Evolutionary conservation across 1,140 invertebrate species (phyloP), one percentile per base, ranked within the genome.

Genomic region (Dufourea novaeangliae): DNA sequence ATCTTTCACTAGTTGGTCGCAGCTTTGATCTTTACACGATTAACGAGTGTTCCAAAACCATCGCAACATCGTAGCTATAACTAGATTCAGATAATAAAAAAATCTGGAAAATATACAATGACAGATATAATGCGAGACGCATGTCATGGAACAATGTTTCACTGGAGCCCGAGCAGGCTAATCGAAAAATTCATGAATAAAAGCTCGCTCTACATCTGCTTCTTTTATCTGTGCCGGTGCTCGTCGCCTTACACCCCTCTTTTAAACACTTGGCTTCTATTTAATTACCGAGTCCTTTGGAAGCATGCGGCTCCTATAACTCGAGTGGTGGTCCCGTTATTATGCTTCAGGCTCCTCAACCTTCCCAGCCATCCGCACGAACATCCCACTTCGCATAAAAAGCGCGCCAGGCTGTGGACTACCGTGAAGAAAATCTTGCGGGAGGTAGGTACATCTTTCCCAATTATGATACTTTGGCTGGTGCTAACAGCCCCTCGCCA

Each of bases 281-380:
- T 89, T 88, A 89, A 90, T 90, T 87, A 89, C 84, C 71, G 72
- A 75, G 82, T 85, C 74, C 79, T 89, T 88, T 86, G 83, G 71
- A 79, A 66, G 78, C 79, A 86, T 78, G 79, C 80, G 62, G 61
- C 78, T 83, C 78, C 73, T 84, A 80, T 73, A 86, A 77, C 77
- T 88, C 70, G 74, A 83, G 76, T 68, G 22, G 62, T 29, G 11
- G 56, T 57, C 39, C 41, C 66, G 29, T 34, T 78, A 78, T 78
- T 82, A 62, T 44, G 64, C 70, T 14, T 29, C 25, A 27, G 64
- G 50, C 32, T 64, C 39, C 70, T 63, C 66, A 54, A 32, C 69
- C 41, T 70, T 79, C 59, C 68, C 77, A 70, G 39, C 27, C 78
- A 76, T 63, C 37, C 64, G 59, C 75, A 56, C 72, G 76, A 85